A percentile compares a stretch with the other conserved stretches of the same genome.
These are phyloP conservation scores for Parnassius smintheus DNA, from an alignment of 2,888 invertebrate genomes.

Conservation along the genomic window DNA sequence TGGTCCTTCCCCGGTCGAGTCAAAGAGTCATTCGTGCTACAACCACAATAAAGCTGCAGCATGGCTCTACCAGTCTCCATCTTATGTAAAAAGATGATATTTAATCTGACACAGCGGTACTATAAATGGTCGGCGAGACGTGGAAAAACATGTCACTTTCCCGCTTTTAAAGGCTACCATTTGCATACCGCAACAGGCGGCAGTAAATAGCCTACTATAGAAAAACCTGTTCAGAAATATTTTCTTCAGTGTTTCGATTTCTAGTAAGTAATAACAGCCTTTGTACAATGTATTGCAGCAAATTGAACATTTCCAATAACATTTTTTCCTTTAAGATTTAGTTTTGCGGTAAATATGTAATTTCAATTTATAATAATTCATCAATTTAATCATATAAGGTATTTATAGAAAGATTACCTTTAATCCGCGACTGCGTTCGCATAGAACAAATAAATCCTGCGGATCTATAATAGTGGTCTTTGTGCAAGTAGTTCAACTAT, in stretches of 20 bases:
- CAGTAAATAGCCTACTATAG: background rate
- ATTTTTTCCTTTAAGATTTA: constrained; percentile 3
- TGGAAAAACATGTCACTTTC: constrained; percentile 15
- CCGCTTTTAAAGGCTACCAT: constrained; percentile 6
- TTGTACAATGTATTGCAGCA: background rate
- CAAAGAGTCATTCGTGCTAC: too few species aligned
- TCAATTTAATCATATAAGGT: too few species aligned
- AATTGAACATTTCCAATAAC: constrained; percentile 10
- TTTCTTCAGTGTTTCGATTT: constrained; percentile 24
- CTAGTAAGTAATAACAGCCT: constrained; percentile 16
- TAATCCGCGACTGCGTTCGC: too few species aligned
- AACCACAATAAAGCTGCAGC: too few species aligned
- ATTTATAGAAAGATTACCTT: too few species aligned
- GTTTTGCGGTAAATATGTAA: background rate
- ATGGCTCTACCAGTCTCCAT: too few species aligned
- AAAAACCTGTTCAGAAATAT: constrained; percentile 19
- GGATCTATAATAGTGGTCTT: too few species aligned
- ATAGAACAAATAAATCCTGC: too few species aligned
- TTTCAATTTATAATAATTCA: too few species aligned
- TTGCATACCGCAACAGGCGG: background rate
- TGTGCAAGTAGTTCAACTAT: too few species aligned
- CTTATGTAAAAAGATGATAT: background rate
- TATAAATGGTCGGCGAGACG: background rate
- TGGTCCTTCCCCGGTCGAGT: too few species aligned
- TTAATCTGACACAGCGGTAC: background rate